phyloP scores from a whole-genome alignment of 1,140 invertebrate species.

The Drosophila sturtevanti region DNA sequence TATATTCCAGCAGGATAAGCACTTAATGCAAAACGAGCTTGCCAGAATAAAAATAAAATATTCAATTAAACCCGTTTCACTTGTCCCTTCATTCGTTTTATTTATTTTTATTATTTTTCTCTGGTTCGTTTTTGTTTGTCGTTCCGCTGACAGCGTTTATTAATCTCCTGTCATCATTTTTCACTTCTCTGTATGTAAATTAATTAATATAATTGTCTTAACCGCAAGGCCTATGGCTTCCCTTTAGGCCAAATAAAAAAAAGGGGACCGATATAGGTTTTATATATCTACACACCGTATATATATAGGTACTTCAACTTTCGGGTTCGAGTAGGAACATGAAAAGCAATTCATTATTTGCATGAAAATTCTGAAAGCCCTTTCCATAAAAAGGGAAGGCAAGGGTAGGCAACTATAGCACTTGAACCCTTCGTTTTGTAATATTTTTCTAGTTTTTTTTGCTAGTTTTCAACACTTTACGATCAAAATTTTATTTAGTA shows the following conservation, averaged over 20 bases:
- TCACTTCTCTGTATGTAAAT: slow-evolving; percentile 50
- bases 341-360: slow-evolving; percentile 66
- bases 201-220: slow-evolving; percentile 75
- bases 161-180: slow-evolving; percentile 63
- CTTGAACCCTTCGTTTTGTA: slow-evolving; percentile 20
- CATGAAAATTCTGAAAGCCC: slow-evolving; percentile 19
- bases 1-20: slow-evolving; percentile 76
- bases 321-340: neutral
- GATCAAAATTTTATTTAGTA: no score
- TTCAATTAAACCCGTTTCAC: slow-evolving; percentile 76
- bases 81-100: slow-evolving; percentile 33
- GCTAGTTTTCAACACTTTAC: no score
- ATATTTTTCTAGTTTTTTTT: slow-evolving; percentile 42
- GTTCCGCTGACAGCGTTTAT: slow-evolving; percentile 70
- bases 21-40: slow-evolving; percentile 71
- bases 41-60: slow-evolving; percentile 72
- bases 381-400: slow-evolving; percentile 10
- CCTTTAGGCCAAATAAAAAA: slow-evolving; percentile 6
- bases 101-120: slow-evolving; percentile 14
- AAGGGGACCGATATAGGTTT: neutral
- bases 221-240: slow-evolving; percentile 38
- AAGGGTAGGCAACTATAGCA: slow-evolving; percentile 17
- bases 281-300: neutral
- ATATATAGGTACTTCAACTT: neutral
- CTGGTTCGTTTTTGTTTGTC: slow-evolving; percentile 5